Conservation (phyloP, 2,888 invertebrate species). For the Athalia cordata region DNA sequence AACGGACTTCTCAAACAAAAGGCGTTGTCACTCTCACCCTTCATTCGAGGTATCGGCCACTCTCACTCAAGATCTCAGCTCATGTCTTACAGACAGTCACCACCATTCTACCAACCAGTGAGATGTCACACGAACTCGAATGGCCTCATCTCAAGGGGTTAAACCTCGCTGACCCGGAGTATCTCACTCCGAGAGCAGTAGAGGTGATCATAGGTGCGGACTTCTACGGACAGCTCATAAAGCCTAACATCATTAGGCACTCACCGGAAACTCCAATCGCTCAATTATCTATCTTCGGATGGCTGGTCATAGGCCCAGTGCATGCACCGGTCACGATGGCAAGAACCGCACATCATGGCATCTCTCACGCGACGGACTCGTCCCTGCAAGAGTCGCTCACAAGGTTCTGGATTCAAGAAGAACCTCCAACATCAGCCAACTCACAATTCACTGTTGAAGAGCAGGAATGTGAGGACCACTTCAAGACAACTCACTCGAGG, state of each 20-base stretch:
- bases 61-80: slow-evolving; percentile 27
- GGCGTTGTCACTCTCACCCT: slow-evolving; percentile 9
- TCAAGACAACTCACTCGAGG: slow-evolving; percentile 39
- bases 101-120: slow-evolving; percentile 45
- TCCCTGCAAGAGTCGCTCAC: slow-evolving; percentile 42
- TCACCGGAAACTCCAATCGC: slow-evolving; percentile 36
- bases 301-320: slow-evolving; percentile 9
- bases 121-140: neutral
- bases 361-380: neutral
- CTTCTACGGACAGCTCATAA: slow-evolving; percentile 46
- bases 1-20: neutral
- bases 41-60: slow-evolving; percentile 5
- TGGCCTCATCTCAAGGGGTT: slow-evolving; percentile 49
- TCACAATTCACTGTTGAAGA: slow-evolving; percentile 29
- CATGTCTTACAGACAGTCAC: slow-evolving; percentile 43
- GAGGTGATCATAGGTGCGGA: slow-evolving; percentile 52
- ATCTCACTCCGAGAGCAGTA: slow-evolving; percentile 46
- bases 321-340: neutral
- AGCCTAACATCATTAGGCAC: slow-evolving; percentile 43
- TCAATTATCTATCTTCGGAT: slow-evolving; percentile 21
- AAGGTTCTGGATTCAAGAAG: slow-evolving; percentile 47
- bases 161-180: slow-evolving; percentile 49
- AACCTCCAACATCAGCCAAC: neutral
- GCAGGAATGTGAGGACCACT: slow-evolving; percentile 46
- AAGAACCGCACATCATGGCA: slow-evolving; percentile 9